Percentiles rank a stretch among this genome's conserved stretches.
phyloP scores from a whole-genome alignment of 2,797 vertebrate species.

The Tympanoctomys barrerae region DNA sequence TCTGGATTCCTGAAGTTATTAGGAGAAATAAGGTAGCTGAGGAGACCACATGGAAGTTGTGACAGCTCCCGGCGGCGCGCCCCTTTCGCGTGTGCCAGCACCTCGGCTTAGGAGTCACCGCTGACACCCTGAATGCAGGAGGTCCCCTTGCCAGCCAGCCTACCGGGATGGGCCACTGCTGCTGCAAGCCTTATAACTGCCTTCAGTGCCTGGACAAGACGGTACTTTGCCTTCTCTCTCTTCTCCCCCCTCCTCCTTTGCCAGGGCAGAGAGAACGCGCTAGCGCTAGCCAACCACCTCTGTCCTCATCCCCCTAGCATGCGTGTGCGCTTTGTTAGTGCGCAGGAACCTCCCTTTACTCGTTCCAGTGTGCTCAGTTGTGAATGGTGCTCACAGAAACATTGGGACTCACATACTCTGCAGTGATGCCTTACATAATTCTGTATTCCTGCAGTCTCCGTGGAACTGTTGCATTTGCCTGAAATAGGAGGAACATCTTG shows the following conservation, averaged over 20 bases:
- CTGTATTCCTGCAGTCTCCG: slow-evolving; percentile 74
- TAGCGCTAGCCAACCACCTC: not conserved
- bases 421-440: slow-evolving; percentile 87
- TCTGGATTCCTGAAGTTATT: slow-evolving; percentile 81
- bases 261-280: slow-evolving; percentile 58
- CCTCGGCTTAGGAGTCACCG: slow-evolving; percentile 70
- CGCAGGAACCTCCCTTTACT: slow-evolving; percentile 38
- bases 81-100: slow-evolving; percentile 50
- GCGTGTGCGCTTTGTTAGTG: slow-evolving; percentile 75
- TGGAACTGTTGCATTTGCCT: slow-evolving; percentile 69
- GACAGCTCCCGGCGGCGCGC: slow-evolving; percentile 86
- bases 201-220: slow-evolving; percentile 92
- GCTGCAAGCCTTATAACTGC: slow-evolving; percentile 90
- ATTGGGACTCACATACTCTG: slow-evolving; percentile 70
- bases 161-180: slow-evolving; percentile 92
- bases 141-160: slow-evolving; percentile 79
- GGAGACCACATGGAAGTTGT: slow-evolving; percentile 78
- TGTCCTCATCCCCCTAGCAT: slow-evolving; percentile 58
- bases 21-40: slow-evolving; percentile 79
- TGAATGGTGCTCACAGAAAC: slow-evolving; percentile 36
- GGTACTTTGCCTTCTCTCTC: slow-evolving; percentile 89
- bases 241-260: slow-evolving; percentile 38
- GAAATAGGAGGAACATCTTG: slow-evolving; percentile 23
- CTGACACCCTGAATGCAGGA: slow-evolving; percentile 86
- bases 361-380: slow-evolving; percentile 12